Evolutionary conservation across 2,888 invertebrate species (phyloP), one percentile per base, ranked within the genome.

Genomic region (Andrena bicolor): DNA sequence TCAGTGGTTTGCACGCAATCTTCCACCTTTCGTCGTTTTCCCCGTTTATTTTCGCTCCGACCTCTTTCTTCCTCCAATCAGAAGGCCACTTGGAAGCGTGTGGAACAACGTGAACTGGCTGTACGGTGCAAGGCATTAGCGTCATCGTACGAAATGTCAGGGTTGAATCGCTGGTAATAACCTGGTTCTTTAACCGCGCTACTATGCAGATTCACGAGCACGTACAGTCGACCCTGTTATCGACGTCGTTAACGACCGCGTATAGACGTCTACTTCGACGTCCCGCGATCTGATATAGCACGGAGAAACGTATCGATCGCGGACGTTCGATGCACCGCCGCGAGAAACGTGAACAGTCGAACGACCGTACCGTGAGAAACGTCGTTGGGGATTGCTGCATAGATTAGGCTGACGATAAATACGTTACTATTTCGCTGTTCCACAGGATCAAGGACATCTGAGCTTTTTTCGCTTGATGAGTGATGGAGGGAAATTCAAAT

Each of bases 81-180:
- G 56, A 56, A 56, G 56, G 23, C 56, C 56, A 26, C 23, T 56
- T 26, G 10, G 56, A 23, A 23, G 23, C 56, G 56, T 23, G 56
- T 56, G 23, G 41, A 41, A 35, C 20, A 63, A 63, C 35, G 63
- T 63, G 23, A 63, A 26, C 63, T 20, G 63, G 20, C 63, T 66
- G 53, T 76, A 77, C 76, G 56, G 66, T 70, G 73, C 23, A 73
- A 83, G 75, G 60, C 72, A 83, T 84, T 86, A 85, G 85, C 89
- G 86, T 90, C 90, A 89, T 86, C 80, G 86, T 85, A 88, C 87
- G 82, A 90, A 90, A 91, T 90, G 91, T 90, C 90, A 91, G 90
- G 89, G 91, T 90, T 90, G 91, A 91, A 85, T 88, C 88, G 89
- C 88, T 85, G 84, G 86, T 88, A 90, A 90, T 89, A 89, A 87